Base-by-base conservation (phyloP, 2,113 vertebrate genomes). In the Vulpes lagopus region DNA sequence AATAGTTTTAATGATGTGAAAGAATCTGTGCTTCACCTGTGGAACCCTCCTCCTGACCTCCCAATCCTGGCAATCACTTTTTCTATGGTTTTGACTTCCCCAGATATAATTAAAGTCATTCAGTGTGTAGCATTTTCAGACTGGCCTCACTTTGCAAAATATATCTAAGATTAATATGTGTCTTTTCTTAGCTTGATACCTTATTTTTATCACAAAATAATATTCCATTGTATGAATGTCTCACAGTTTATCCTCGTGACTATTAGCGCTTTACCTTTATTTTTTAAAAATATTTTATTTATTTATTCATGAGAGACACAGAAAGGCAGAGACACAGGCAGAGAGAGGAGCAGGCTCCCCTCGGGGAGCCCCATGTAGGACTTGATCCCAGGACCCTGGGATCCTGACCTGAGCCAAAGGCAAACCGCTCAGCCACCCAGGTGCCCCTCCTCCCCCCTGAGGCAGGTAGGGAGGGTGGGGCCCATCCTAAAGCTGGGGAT, bases 31-130 rank as follows among this genome's bases (percentile, higher is more conserved):
- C 53, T 89, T 83, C 43, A 19, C 25, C 27, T 89, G 0, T 65
- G 55, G 55, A 76, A 57, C 20, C 5, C 38, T 38, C 6, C 8
- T 35, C 16, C 32, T 32, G 32, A 3, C 7, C 5, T 69, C 9
- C 20, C 35, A 30, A 30, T 35, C 20, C 25, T 35, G 53, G 51
- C 11, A 51, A n/a, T 67, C 43, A 80, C 49, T n/a, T 2, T 86
- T 38, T 80, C 5, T 92, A 8, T 89, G 27, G 15, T 95, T 93
- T 93, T 86, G 73, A 74, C 90, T 74, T 92, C 59, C 73, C 79
- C 73, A 85, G 49, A 80, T 80, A 20, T 16, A 9, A 73, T 85
- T 90, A 32, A 93, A 80, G 62, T 65, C 32, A 67, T 93, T 93
- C 35, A 22, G 0, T 85, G 32, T 43, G 12, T 86, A 38, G 57